Percentiles rank a stretch among this genome's conserved stretches.
Evolutionary conservation across 2,888 invertebrate species (phyloP).

Genomic region (Nasonia oneida): DNA sequence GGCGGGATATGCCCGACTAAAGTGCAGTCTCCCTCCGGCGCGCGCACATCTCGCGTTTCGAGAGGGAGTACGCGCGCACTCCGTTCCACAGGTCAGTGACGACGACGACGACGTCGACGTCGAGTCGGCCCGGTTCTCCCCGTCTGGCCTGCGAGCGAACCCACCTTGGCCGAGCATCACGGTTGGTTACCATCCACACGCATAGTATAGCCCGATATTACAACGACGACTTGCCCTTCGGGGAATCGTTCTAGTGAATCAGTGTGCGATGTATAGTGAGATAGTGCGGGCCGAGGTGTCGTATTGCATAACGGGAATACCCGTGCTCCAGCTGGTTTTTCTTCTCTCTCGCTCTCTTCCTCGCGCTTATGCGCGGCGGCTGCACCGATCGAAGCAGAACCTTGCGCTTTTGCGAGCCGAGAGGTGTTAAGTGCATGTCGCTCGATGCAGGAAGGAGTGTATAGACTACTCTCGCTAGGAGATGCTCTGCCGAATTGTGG

Average conservation of each 20-base stretch:
- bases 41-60: conserved; percentile 4
- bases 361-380: neutral
- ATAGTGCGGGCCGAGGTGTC: neutral
- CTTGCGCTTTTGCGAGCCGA: too few relatives aligned
- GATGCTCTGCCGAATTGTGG: too few relatives aligned
- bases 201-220: too few relatives aligned
- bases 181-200: neutral
- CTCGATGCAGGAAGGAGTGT: too few relatives aligned
- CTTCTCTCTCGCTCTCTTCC: neutral
- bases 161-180: conserved; percentile 3
- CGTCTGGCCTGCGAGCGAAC: neutral
- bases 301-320: too few relatives aligned
- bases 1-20: neutral
- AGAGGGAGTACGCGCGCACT: neutral
- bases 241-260: neutral
- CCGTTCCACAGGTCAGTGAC: conserved; percentile 74
- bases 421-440: too few relatives aligned
- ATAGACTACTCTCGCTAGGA: too few relatives aligned
- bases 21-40: neutral
- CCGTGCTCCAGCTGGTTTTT: neutral
- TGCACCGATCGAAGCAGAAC: too few relatives aligned
- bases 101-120: conserved; percentile 55
- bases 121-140: conserved; percentile 34
- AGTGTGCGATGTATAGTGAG: neutral
- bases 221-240: too few relatives aligned